A percentile compares a stretch with the other conserved stretches of the same genome.
These are phyloP conservation scores for Drosophila asahinai DNA, from an alignment of 1,140 invertebrate genomes.

Conservation along the genomic window DNA sequence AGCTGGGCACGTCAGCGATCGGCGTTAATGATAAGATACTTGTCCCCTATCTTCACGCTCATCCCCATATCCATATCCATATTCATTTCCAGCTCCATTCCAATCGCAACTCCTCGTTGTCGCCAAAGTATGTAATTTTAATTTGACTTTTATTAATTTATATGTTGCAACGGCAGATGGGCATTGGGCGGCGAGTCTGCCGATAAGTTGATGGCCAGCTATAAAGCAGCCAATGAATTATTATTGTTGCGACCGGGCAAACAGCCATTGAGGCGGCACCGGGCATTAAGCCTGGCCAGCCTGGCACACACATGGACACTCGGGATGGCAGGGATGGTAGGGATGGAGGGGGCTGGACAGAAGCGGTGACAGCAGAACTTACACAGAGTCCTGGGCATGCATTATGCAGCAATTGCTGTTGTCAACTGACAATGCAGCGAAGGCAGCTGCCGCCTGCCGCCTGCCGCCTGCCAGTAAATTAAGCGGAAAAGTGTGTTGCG, in stretches of 20 bases:
- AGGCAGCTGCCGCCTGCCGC: conserved; percentile 70
- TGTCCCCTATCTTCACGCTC: not conserved
- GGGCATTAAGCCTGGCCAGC: conserved; percentile 36
- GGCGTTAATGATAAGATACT: conserved; percentile 24
- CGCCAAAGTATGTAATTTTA: conserved; percentile 63
- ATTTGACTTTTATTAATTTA: conserved; percentile 81
- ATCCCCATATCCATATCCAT: conserved; percentile 6
- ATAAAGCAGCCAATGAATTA: conserved; percentile 80
- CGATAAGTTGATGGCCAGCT: conserved; percentile 80
- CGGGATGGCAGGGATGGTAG: not conserved
- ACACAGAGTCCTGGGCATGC: conserved; percentile 58
- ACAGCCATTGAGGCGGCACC: conserved; percentile 31
- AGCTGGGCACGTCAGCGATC: conserved; percentile 25
- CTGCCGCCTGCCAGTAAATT: conserved; percentile 80
- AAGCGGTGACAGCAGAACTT: conserved; percentile 50
- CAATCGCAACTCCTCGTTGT: conserved; percentile 37
- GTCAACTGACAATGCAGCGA: conserved; percentile 61
- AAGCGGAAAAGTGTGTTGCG: conserved; percentile 81
- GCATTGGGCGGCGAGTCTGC: conserved; percentile 33
- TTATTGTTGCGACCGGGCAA: conserved; percentile 58
- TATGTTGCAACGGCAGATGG: conserved; percentile 29
- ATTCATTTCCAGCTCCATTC: conserved; percentile 1
- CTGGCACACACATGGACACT: not conserved
- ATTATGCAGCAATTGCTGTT: conserved; percentile 83
- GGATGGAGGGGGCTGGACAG: conserved; percentile 17